Evolutionary conservation across 2,888 invertebrate species (phyloP).

Genomic region (Athalia circularis): DNA sequence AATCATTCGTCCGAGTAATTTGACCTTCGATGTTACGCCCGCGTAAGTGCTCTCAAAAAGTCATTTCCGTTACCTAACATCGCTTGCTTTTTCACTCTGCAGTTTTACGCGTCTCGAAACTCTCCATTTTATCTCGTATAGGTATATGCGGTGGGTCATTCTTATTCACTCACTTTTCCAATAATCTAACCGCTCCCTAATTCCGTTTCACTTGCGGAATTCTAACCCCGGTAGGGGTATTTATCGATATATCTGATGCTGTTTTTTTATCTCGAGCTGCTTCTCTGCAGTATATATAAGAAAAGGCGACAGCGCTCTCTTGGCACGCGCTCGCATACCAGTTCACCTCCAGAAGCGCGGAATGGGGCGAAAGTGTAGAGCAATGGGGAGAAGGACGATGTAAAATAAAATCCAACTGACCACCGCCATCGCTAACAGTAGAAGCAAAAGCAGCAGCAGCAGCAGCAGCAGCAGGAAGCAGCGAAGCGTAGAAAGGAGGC

Average conservation of each 20-base stretch:
- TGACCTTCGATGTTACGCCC: constrained; percentile 13
- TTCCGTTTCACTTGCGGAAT: not conserved
- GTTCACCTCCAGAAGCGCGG: not conserved
- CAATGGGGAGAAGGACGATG: constrained; percentile 17
- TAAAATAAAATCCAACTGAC: constrained; percentile 35
- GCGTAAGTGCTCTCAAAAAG: constrained; percentile 31
- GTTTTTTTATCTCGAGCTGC: not conserved
- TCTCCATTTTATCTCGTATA: not conserved
- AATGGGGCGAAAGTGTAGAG: constrained; percentile 7
- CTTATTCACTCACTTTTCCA: not conserved
- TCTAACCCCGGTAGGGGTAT: not conserved
- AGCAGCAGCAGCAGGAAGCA: constrained; percentile 15
- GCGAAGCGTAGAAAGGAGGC: constrained; percentile 27
- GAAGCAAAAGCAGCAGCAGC: too few relatives aligned
- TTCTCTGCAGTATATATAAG: not conserved
- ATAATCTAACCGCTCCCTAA: not conserved
- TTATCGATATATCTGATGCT: not conserved
- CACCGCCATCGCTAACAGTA: constrained; percentile 10
- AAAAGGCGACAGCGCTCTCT: not conserved
- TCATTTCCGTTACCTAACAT: constrained; percentile 28
- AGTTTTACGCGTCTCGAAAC: not conserved
- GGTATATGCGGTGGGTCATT: not conserved
- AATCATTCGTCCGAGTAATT: constrained; percentile 34
- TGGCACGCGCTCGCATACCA: not conserved
- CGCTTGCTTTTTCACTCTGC: not conserved